Conservation (phyloP, 2,888 invertebrate genomes). For the Philereme transversata region DNA sequence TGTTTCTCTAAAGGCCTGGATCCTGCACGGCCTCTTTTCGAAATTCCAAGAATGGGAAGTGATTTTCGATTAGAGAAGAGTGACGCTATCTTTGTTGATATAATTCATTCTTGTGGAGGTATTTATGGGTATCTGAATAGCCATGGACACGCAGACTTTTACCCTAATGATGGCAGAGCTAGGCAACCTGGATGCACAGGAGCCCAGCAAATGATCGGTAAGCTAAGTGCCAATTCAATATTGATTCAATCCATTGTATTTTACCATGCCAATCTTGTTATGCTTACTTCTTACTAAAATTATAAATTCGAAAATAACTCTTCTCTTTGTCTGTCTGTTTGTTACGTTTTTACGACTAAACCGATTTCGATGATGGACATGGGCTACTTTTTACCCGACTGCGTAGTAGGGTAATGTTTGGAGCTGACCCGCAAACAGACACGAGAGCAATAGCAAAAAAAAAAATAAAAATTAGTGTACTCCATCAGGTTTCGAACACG, state of each 20-base stretch:
- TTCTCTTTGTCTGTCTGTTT: too few species aligned
- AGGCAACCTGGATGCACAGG: conserved; percentile 88
- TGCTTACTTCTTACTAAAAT: too few species aligned
- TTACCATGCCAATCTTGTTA: too few species aligned
- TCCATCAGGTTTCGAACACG: too few species aligned
- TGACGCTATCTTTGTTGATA: conserved; percentile 89
- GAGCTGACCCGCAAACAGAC: too few species aligned
- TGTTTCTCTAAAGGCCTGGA: conserved; percentile 72
- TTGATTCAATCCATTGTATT: background rate
- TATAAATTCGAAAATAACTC: too few species aligned
- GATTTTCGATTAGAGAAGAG: conserved; percentile 80
- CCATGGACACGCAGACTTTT: conserved; percentile 89
- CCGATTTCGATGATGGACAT: too few species aligned
- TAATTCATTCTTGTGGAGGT: conserved; percentile 89
- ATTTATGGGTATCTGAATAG: conserved; percentile 84
- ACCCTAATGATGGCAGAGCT: conserved; percentile 88
- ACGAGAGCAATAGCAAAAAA: too few species aligned
- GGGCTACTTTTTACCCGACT: too few species aligned
- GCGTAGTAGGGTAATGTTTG: too few species aligned
- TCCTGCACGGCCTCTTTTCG: conserved; percentile 87
- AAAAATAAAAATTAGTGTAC: too few species aligned
- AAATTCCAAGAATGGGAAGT: conserved; percentile 64
- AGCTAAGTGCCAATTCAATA: conserved; percentile 8
- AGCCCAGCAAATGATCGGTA: conserved; percentile 63
- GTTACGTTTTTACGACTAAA: too few species aligned